Evolutionary conservation across 2,888 invertebrate genomes (phyloP).

Genomic region (Neoitamus cyanurus): DNA sequence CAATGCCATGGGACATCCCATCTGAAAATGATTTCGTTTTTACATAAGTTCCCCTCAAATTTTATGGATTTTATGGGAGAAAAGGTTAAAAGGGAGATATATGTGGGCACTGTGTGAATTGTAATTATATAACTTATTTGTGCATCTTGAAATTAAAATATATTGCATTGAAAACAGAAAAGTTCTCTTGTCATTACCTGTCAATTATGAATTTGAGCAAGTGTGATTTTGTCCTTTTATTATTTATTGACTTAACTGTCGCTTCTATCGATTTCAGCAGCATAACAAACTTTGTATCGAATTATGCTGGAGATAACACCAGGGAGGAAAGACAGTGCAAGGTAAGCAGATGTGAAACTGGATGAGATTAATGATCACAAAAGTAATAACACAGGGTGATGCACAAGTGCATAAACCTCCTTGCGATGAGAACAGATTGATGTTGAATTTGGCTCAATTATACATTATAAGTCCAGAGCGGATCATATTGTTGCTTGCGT

Average conservation of each 20-base stretch:
- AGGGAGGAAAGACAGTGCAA: not conserved
- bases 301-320: not conserved
- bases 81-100: not conserved
- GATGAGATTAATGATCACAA: not conserved
- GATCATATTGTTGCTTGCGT: slow-evolving; percentile 66
- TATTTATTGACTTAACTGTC: not conserved
- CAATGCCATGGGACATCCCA: slow-evolving; percentile 64
- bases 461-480: slow-evolving; percentile 70
- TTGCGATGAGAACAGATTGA: slow-evolving; percentile 66
- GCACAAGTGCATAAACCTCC: slow-evolving; percentile 41
- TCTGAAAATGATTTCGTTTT: slow-evolving; percentile 65
- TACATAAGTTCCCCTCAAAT: slow-evolving; percentile 57
- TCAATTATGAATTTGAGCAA: not conserved
- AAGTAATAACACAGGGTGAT: not conserved
- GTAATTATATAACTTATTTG: slow-evolving; percentile 28
- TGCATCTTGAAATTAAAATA: slow-evolving; percentile 27
- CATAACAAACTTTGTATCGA: slow-evolving; percentile 5
- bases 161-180: slow-evolving; percentile 24
- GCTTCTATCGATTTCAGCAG: not conserved
- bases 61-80: too few species aligned
- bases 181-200: not conserved
- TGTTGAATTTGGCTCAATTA: slow-evolving; percentile 68
- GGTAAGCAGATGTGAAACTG: not conserved
- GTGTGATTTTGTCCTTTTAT: not conserved
- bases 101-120: slow-evolving; percentile 39